Base-by-base conservation (phyloP, 1,140 invertebrate genomes). In the Drosophila guanche region DNA sequence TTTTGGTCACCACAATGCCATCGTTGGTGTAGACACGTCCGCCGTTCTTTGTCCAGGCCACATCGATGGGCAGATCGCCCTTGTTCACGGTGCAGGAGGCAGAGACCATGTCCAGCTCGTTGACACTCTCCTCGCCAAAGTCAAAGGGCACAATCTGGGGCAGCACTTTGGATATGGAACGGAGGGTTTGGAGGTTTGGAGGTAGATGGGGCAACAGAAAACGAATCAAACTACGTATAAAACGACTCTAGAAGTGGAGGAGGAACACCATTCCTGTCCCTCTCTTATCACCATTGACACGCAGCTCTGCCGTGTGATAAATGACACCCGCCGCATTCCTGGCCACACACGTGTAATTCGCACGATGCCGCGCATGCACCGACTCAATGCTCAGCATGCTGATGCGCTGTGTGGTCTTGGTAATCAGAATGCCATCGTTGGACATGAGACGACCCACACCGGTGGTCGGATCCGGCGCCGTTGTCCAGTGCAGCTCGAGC, bases 81-180 rank as follows among this genome's bases (percentile, higher is more conserved):
- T 97, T 97, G 76, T 95, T 94, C 8, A 98, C 95, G 20, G 95
- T 95, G 92, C 97, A 98, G 22, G 94, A 94, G 46, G 96, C 92
- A 1, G 94, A 95, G 16, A 94, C 94, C 89, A 93, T 94, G 70
- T 96, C 95, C 50, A 95, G 94, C 40, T 94, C 94, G 86, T 96
- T 95, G 37, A 95, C 93, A 46, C 93, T 92, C 70, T 95, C 94
- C 43, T 94, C 93, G 69, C 95, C 95, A 84, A 95, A 95, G 71
- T 94, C 94, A 80, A 95, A 95, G 22, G 62, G 73, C 41, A 76
- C 72, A 33, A 76, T 69, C 55, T 76, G 73, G 14, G 73, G 73
- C 62, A 76, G 27, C 55, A 76, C 74, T 77, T 41, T 33, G 42
- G 25, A 41, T 12, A 23, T 7, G 0, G 25, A 27, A 40, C 20